Conservation (phyloP, 2,113 vertebrate species). For the Bothrops jararaca region DNA sequence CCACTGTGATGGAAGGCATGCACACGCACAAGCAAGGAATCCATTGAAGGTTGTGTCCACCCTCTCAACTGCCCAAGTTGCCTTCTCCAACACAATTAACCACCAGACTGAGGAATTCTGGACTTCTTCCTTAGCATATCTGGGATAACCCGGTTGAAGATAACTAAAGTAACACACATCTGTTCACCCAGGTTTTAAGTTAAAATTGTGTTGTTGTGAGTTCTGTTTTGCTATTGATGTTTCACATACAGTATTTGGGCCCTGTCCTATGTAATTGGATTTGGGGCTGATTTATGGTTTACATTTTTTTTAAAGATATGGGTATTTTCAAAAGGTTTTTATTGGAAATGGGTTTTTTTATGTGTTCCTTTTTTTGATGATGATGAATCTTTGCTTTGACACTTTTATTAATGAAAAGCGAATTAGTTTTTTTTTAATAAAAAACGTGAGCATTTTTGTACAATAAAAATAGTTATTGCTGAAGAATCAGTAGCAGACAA, state of each 20-base stretch:
- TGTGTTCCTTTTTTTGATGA: neutral
- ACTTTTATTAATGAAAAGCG: neutral
- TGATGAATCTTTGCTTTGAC: neutral
- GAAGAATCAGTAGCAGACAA: neutral
- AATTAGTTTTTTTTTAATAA: neutral
- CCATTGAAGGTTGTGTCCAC: neutral
- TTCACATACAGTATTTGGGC: neutral
- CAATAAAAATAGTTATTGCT: neutral
- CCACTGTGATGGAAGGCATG: neutral
- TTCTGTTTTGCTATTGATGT: neutral
- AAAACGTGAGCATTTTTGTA: neutral
- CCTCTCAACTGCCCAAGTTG: neutral
- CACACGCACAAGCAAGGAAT: neutral
- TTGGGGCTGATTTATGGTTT: neutral
- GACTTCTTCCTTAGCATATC: neutral
- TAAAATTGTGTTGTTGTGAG: neutral
- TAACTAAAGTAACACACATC: neutral
- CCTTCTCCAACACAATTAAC: neutral
- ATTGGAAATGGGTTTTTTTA: neutral
- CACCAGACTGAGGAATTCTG: neutral
- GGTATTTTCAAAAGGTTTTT: neutral
- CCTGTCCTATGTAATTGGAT: neutral
- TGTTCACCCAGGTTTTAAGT: neutral
- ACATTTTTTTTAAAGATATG: neutral
- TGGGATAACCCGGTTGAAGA: neutral